Evolutionary conservation across 2,113 vertebrate species (phyloP), one percentile per base, ranked within the genome.

Genomic region (Globicephala melas): DNA sequence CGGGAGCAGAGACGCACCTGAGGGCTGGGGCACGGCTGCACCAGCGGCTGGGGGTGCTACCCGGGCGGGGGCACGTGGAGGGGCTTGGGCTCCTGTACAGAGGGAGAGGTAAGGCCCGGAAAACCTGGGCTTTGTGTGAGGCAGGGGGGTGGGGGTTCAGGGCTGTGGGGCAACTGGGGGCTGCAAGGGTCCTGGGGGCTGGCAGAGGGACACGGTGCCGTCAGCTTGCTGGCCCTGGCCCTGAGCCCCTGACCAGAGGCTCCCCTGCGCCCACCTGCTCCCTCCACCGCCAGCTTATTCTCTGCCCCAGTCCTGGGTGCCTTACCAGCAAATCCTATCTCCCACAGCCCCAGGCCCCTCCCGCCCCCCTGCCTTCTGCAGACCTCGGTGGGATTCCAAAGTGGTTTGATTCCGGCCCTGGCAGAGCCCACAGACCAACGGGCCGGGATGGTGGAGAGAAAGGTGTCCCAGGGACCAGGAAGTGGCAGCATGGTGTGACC

Each of bases 11-110:
- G 9, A 18, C 0, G 11, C 20, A 2, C 8, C 74, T 65, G 65
- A 18, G 25, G 36, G 44, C 5, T 1, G 17, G 38, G 21, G 15
- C 73, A 31, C 55, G 25, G 44, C 8, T 25, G 31, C 31, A 15
- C 33, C 28, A 18, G 18, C 6, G 53, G 17, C 65, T 4, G 17
- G 65, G 11, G 55, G 21, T 8, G 47, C n/a, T 26, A 13, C 14
- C n/a, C 3, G 0, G n/a, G 20, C 14, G 8, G 6, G 53, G 63
- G 28, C 11, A 0, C 0, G 60, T 4, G 60, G 28, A 14, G 17
- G 33, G 1, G 3, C 36, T 8, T 2, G 1, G 85, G 8, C 10
- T 55, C 3, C 58, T 53, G 67, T 0, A 0, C 17, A 28, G 65
- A 26, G 20, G 17, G n/a, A 36, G 33, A 8, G 25, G 9, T 13